Evolutionary conservation across 2,797 vertebrate genomes (phyloP).

Genomic region (Hephaestus fuliginosus): DNA sequence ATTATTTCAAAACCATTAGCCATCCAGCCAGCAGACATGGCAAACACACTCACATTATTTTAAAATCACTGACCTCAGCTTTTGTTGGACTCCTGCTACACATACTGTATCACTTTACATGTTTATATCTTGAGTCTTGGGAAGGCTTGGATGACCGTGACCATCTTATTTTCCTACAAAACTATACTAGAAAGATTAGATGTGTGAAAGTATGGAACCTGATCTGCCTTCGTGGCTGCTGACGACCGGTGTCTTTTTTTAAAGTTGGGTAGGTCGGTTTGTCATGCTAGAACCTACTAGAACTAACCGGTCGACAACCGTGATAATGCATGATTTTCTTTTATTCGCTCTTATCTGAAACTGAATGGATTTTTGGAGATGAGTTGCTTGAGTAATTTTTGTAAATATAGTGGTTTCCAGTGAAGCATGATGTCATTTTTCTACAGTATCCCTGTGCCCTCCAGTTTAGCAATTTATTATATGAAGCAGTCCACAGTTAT

Average conservation of each 20-base stretch:
- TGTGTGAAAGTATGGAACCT: constrained; percentile 10
- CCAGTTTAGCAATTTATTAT: not conserved
- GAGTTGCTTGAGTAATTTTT: not conserved
- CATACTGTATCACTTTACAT: not conserved
- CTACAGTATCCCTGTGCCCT: not conserved
- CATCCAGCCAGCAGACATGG: not conserved
- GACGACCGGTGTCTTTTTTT: not conserved
- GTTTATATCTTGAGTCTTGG: not conserved
- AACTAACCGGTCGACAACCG: constrained; percentile 7
- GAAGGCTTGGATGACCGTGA: constrained; percentile 4
- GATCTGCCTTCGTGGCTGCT: not conserved
- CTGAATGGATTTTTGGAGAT: not conserved
- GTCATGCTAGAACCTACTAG: constrained; percentile 15
- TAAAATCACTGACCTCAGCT: constrained; percentile 22
- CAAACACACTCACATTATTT: constrained; percentile 16
- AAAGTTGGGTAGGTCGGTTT: constrained; percentile 27
- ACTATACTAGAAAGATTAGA: not conserved
- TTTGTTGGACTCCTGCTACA: not conserved
- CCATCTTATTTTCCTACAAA: constrained; percentile 24
- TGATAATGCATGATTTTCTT: constrained; percentile 12
- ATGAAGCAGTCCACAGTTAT: not conserved
- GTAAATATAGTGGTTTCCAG: not conserved
- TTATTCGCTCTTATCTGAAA: not conserved
- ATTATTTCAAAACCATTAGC: constrained; percentile 11
- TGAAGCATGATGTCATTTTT: not conserved